phyloP scores from a whole-genome alignment of 2,113 vertebrate genomes.

The Rhinolophus ferrumequinum region DNA sequence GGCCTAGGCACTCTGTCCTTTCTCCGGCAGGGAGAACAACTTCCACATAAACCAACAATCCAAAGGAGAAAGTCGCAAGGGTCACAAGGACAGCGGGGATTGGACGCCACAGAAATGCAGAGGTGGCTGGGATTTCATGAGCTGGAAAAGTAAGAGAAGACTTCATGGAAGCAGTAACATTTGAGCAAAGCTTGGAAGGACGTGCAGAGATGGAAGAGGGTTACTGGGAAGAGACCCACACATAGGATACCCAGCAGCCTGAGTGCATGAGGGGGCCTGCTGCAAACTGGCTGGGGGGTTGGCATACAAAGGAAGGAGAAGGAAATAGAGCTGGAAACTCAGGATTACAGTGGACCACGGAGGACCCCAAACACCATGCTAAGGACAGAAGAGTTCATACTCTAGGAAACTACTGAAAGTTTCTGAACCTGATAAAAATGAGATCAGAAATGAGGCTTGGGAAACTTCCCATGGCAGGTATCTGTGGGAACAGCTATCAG shows the following conservation, averaged over 20 bases:
- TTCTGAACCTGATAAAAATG: background rate
- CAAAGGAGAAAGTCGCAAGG: background rate
- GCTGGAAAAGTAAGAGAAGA: background rate
- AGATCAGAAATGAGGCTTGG: background rate
- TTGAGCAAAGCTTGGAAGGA: background rate
- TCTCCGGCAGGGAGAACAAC: background rate
- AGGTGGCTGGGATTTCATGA: background rate
- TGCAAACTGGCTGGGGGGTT: background rate
- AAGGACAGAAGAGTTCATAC: background rate
- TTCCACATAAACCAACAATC: background rate
- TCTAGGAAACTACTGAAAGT: background rate
- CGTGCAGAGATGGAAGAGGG: rapidly evolving
- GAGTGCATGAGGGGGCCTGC: background rate
- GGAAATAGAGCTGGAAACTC: background rate
- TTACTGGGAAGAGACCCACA: too few relatives aligned
- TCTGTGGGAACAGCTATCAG: background rate
- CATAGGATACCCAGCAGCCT: background rate
- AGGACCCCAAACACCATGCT: rapidly evolving
- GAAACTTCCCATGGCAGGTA: background rate
- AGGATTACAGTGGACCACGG: background rate
- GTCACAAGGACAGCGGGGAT: background rate
- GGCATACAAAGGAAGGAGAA: background rate
- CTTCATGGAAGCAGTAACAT: background rate
- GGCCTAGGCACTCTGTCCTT: background rate
- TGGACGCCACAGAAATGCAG: background rate